Evolutionary conservation across 2,797 vertebrate species (phyloP).

Genomic region (Sebastes matsubarae): DNA sequence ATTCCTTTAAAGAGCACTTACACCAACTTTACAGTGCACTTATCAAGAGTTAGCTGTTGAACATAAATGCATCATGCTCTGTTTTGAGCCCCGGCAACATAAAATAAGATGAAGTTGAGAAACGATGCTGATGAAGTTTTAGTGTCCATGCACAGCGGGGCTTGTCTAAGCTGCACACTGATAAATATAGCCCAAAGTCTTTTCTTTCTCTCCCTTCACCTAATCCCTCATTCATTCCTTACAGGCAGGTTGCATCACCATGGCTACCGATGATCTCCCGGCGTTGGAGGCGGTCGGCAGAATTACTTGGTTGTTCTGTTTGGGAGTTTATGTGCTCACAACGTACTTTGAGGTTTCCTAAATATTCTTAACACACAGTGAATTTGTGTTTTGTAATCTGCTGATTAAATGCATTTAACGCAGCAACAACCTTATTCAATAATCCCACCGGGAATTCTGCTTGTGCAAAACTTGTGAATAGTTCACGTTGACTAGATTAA

Average conservation of each 20-base stretch:
- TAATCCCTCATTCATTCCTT: constrained; percentile 78
- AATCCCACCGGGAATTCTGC: constrained; percentile 31
- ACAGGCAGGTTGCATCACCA: constrained; percentile 67
- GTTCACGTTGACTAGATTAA: not conserved
- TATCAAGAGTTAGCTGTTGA: constrained; percentile 35
- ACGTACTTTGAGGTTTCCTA: not conserved
- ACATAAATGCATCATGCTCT: constrained; percentile 1
- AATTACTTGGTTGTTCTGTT: not conserved
- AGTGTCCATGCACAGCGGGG: constrained; percentile 13
- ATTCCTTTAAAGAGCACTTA: not conserved
- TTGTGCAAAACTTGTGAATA: not conserved
- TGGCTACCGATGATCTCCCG: constrained; percentile 64
- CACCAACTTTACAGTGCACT: constrained; percentile 1
- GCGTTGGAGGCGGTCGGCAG: not conserved
- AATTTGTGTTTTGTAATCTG: constrained; percentile 34
- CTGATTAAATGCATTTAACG: constrained; percentile 33
- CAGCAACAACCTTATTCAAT: not conserved
- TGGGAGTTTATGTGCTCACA: constrained; percentile 4
- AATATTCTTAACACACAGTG: constrained; percentile 9
- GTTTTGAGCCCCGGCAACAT: constrained; percentile 7
- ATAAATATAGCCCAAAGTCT: constrained; percentile 71
- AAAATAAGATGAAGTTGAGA: constrained; percentile 31
- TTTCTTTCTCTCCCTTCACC: constrained; percentile 48
- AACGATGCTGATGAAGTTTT: constrained; percentile 36
- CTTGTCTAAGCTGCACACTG: constrained; percentile 44